phyloP scores from a whole-genome alignment of 2,113 vertebrate species.

The Odontophorus gujanensis region DNA sequence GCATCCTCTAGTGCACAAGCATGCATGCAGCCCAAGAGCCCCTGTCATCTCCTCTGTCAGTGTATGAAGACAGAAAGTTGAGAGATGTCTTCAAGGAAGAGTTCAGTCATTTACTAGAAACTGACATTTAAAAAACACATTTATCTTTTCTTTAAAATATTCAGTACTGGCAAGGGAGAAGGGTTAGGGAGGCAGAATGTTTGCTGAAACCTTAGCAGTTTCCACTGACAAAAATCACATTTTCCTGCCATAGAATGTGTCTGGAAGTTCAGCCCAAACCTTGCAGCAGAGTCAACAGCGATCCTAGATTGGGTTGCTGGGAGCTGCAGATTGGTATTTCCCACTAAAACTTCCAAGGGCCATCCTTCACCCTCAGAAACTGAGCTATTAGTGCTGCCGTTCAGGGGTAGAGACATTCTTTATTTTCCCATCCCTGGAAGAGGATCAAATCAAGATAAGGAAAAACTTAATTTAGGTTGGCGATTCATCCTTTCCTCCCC shows the following conservation, averaged over 20 bases:
- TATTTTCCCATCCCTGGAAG: rapidly evolving
- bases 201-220: not conserved
- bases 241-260: not conserved
- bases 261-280: not conserved
- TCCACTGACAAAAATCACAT: not conserved
- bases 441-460: rapidly evolving
- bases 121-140: not conserved
- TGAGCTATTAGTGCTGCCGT: rapidly evolving
- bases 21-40: not conserved
- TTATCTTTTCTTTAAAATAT: not conserved
- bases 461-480: rapidly evolving
- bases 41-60: not conserved
- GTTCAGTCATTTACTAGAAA: not conserved
- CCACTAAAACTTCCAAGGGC: no score
- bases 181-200: not conserved
- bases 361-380: not conserved
- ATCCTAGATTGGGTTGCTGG: not conserved
- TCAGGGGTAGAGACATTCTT: not conserved
- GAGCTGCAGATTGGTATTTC: not conserved
- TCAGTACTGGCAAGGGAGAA: not conserved
- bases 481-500: not conserved
- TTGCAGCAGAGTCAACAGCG: not conserved
- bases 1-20: not conserved
- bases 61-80: not conserved
- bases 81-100: not conserved